Evolutionary conservation across 2,113 vertebrate genomes (phyloP).

Genomic region (Rhinopithecus roxellana): DNA sequence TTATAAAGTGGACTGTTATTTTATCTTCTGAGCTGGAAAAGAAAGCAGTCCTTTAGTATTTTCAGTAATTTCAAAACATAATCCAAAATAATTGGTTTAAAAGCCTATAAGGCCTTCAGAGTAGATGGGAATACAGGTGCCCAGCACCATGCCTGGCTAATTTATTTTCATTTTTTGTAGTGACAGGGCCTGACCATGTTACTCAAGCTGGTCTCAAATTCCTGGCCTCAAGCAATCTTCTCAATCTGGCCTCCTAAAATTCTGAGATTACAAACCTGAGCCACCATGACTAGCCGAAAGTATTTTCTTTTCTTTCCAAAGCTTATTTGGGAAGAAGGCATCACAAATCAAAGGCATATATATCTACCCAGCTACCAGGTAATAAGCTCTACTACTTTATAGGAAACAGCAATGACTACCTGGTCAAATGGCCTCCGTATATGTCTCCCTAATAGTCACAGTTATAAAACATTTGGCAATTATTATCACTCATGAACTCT

Average conservation of each 20-base stretch:
- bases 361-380: background rate
- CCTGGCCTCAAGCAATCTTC: too few species aligned
- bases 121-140: too few species aligned
- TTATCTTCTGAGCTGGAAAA: constrained; percentile 93
- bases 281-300: background rate
- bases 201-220: too few species aligned
- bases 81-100: background rate
- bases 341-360: background rate
- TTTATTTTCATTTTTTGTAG: too few species aligned
- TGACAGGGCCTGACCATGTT: too few species aligned
- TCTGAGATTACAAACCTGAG: too few species aligned
- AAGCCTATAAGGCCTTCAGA: background rate
- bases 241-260: too few species aligned
- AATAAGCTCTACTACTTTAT: background rate
- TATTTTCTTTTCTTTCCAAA: constrained; percentile 31
- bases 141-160: too few species aligned
- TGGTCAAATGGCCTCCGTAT: background rate
- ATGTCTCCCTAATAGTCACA: background rate
- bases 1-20: constrained; percentile 93
- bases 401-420: background rate
- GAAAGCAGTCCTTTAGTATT: constrained; percentile 46
- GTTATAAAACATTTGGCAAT: background rate
- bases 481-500: background rate
- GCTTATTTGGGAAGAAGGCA: constrained; percentile 19
- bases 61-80: constrained; percentile 34